Evolutionary conservation across 2,888 invertebrate genomes (phyloP), one percentile per base, ranked within the genome.

Genomic region (Myopa tessellatipennis): DNA sequence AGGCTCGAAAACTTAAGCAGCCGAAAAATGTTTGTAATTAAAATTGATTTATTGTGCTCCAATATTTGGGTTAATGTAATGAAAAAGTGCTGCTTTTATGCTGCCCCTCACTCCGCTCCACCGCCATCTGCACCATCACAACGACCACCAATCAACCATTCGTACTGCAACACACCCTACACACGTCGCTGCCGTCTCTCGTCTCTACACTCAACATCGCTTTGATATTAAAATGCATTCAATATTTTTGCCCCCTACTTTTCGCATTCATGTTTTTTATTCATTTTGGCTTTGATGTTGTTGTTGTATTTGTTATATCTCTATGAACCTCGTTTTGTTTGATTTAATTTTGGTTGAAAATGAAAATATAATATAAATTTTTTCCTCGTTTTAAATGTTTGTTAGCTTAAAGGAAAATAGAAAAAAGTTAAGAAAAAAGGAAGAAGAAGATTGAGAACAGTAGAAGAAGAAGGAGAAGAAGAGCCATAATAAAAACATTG

Each of bases 41-140:
- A 82, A 83, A 78, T 83, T 83, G 81, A 85, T 85, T 85, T 83
- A 86, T 85, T 80, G 76, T 81, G 78, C 79, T 80, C 77, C 79
- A 80, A 77, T 80, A 79, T 82, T 82, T 81, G 79, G 81, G 78
- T 83, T 82, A 82, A 83, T 82, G 81, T 81, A 79, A 77, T 81
- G 76, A 69, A 78, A 74, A 36, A 36, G 60, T 58, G 60, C 58
- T 72, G 18, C 58, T 58, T 14, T 38, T 65, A 34, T 26, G 45
- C 6, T 8, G 45, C 45, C 45, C 10, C 45, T 45, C 45, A 45
- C 45, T 8, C 45, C 3, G 7, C 45, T 26, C 26, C 26, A 8
- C 34, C 65, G 12, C 26, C 34, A 18, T 14, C 65, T 63, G 8
- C 14, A 26, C 4, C 34, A 12, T 3, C 65, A 18, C 65, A 2